Conservation (phyloP, 2,113 vertebrate species). For the Aldabrachelys gigantea region DNA sequence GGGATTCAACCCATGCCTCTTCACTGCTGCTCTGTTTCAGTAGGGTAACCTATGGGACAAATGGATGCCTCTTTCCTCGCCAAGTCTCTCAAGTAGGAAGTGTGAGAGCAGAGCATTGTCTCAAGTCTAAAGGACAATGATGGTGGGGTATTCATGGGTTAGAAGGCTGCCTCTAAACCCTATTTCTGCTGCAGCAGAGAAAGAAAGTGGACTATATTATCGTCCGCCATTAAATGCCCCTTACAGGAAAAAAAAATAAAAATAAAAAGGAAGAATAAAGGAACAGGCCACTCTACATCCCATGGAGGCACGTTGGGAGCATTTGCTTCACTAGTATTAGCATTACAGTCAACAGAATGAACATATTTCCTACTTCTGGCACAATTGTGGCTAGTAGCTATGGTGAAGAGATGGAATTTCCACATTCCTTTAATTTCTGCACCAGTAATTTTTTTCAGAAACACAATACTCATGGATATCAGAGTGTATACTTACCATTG, state of each 20-base stretch:
- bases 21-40: neutral
- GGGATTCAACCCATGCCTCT: neutral
- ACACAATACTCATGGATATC: neutral
- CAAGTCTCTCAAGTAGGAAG: neutral
- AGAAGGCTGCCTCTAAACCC: neutral
- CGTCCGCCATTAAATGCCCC: neutral
- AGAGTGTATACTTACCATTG: neutral
- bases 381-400: neutral
- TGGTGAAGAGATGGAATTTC: neutral
- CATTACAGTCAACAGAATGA: neutral
- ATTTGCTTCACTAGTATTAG: neutral
- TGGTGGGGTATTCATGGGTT: neutral
- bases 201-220: neutral
- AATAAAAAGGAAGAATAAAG: neutral
- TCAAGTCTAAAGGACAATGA: neutral
- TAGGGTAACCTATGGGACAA: neutral
- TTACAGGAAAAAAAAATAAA: neutral
- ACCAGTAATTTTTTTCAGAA: neutral
- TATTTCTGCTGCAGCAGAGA: neutral
- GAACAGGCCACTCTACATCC: neutral
- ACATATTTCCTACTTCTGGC: neutral
- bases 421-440: neutral
- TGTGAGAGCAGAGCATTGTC: neutral
- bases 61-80: neutral
- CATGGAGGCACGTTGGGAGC: neutral